These are phyloP conservation scores for Mythimna lalbum DNA, from an alignment of 2,888 invertebrate genomes.

Conservation along the genomic window DNA sequence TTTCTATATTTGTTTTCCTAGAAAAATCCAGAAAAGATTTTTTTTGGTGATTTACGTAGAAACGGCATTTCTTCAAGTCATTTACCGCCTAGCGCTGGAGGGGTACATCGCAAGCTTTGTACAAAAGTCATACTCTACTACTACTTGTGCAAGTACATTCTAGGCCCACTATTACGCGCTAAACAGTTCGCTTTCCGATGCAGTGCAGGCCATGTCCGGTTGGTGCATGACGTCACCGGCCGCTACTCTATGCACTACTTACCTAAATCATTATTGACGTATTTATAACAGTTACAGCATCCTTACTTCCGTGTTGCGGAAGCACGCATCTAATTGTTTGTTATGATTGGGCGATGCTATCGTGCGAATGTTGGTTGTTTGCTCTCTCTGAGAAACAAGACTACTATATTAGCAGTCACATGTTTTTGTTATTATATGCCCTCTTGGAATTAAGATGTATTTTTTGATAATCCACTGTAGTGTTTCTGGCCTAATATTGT, in stretches of 20 bases:
- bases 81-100: too few relatives aligned
- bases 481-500: too few relatives aligned
- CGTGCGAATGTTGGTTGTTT: neutral
- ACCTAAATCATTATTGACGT: constrained; percentile 56
- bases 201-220: constrained; percentile 40
- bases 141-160: neutral
- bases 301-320: constrained; percentile 29
- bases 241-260: constrained; percentile 40
- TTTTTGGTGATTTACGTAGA: too few relatives aligned
- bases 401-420: too few relatives aligned
- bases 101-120: too few relatives aligned
- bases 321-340: constrained; percentile 34
- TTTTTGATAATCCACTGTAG: too few relatives aligned
- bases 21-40: too few relatives aligned
- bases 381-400: neutral
- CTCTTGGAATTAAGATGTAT: too few relatives aligned
- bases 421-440: too few relatives aligned
- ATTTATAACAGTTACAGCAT: constrained; percentile 58
- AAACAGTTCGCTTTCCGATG: constrained; percentile 21
- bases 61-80: too few relatives aligned
- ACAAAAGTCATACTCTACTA: neutral
- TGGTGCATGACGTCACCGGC: constrained; percentile 45
- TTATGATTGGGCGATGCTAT: constrained; percentile 6
- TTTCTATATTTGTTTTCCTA: too few relatives aligned
- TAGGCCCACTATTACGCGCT: constrained; percentile 17